Percentiles rank a stretch among this genome's conserved stretches.
Evolutionary conservation across 2,797 vertebrate genomes (phyloP).

Genomic region (Pseudochirops corinnae): DNA sequence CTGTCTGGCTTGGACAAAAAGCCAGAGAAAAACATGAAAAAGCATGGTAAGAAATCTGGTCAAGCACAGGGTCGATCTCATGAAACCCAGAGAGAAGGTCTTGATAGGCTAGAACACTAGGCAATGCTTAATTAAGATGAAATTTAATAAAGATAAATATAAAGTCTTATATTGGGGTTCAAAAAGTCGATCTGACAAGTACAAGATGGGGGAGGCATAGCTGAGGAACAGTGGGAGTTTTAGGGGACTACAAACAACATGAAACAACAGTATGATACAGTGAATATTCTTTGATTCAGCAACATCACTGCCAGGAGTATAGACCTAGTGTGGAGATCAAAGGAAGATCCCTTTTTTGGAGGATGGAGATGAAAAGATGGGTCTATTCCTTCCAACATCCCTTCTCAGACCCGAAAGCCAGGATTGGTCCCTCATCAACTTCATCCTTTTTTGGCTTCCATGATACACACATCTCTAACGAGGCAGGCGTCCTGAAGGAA

Average conservation of each 20-base stretch:
- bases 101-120: background rate
- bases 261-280: background rate
- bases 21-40: background rate
- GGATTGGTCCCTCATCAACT: background rate
- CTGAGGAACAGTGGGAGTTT: background rate
- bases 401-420: background rate
- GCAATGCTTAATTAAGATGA: background rate
- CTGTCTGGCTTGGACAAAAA: background rate
- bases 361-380: background rate
- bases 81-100: background rate
- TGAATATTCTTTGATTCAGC: background rate
- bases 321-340: background rate
- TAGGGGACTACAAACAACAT: background rate
- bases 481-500: background rate
- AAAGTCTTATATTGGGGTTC: background rate
- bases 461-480: background rate
- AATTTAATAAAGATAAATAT: background rate
- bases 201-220: background rate
- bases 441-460: background rate
- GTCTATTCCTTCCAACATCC: slow-evolving; percentile 20
- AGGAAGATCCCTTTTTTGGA: background rate
- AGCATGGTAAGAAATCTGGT: background rate
- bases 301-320: background rate
- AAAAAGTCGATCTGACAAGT: background rate
- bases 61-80: background rate